Percentiles rank a stretch among this genome's conserved stretches.
Evolutionary conservation across 2,888 invertebrate species (phyloP).

Genomic region (Caenorhabditis sinica): DNA sequence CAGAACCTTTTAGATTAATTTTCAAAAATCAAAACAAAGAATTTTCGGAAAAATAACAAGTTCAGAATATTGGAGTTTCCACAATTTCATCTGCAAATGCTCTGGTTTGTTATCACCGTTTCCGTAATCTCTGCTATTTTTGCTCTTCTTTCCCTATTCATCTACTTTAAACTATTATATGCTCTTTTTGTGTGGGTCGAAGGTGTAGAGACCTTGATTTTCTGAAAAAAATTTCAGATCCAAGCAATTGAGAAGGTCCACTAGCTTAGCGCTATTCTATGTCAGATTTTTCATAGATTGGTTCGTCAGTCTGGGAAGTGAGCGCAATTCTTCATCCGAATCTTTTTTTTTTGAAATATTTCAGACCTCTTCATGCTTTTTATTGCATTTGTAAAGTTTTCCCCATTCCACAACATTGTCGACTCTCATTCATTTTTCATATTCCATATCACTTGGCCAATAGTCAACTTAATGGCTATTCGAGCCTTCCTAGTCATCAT

Average conservation of each 20-base stretch:
- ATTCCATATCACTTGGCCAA: background rate
- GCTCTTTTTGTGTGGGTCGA: background rate
- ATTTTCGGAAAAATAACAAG: too few relatives aligned
- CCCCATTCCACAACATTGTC: background rate
- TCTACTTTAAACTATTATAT: too few relatives aligned
- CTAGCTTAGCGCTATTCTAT: slow-evolving; percentile 1
- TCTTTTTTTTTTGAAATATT: background rate
- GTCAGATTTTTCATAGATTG: background rate
- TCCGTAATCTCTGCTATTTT: too few relatives aligned
- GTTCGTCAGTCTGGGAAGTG: background rate
- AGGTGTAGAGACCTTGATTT: background rate
- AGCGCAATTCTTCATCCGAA: too few relatives aligned
- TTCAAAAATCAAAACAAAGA: too few relatives aligned
- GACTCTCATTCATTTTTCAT: background rate
- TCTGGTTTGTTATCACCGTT: too few relatives aligned
- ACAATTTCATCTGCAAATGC: too few relatives aligned
- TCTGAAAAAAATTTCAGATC: background rate
- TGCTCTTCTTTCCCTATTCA: too few relatives aligned
- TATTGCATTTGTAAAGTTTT: background rate
- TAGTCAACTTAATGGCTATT: background rate
- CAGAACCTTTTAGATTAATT: too few relatives aligned
- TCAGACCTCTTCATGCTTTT: background rate
- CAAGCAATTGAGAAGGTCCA: background rate
- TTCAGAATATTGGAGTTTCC: too few relatives aligned
- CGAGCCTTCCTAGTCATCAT: background rate